Percentiles rank a stretch among this genome's conserved stretches.
These are phyloP conservation scores for Toxonevra muliebris DNA, from an alignment of 2,888 invertebrate genomes.

Conservation along the genomic window DNA sequence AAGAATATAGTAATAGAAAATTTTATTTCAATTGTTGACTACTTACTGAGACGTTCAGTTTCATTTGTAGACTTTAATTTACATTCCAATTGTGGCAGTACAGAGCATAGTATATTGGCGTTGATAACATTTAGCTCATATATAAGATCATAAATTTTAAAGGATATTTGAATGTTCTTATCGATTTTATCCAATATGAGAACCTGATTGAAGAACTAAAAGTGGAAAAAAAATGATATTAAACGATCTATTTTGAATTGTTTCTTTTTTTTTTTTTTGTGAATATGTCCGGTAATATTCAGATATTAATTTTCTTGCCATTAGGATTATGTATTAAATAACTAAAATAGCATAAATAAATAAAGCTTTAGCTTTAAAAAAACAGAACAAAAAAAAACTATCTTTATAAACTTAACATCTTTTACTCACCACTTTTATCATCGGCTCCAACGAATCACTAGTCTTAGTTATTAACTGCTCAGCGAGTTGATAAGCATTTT, in stretches of 20 bases:
- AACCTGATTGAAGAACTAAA: constrained; percentile 94
- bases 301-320: no score
- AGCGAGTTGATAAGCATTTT: constrained; percentile 89
- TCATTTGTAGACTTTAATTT: constrained; percentile 93
- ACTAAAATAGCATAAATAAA: no score
- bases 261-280: no score
- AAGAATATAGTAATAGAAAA: background rate
- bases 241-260: no score
- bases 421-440: constrained; percentile 85
- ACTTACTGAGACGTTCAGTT: constrained; percentile 78
- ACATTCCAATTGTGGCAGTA: constrained; percentile 94
- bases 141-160: constrained; percentile 93
- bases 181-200: constrained; percentile 92
- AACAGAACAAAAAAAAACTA: no score
- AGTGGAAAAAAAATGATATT: background rate
- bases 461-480: constrained; percentile 93
- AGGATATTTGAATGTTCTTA: constrained; percentile 78
- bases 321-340: no score
- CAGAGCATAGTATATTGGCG: constrained; percentile 84
- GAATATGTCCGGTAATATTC: no score
- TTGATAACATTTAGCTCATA: constrained; percentile 95
- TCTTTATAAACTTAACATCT: no score
- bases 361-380: no score
- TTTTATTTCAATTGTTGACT: background rate
- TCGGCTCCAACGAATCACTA: constrained; percentile 90